Percentiles rank a stretch among this genome's conserved stretches.
These are phyloP conservation scores for Rhyacophila brunnea DNA, from an alignment of 1,140 invertebrate genomes.

Conservation along the genomic window DNA sequence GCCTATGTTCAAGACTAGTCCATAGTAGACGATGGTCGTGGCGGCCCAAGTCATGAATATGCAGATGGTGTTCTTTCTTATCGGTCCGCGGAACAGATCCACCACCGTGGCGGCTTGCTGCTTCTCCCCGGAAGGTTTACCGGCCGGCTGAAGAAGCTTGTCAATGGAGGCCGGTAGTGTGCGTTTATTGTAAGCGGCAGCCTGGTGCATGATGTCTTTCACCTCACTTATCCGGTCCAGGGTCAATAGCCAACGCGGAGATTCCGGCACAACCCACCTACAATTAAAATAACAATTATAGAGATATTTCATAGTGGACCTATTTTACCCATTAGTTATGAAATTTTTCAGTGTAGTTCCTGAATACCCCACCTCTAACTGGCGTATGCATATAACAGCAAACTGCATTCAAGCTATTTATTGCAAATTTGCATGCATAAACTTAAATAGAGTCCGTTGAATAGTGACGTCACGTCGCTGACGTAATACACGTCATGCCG, in stretches of 20 bases:
- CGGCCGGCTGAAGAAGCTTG: slow-evolving; percentile 55
- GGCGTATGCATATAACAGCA: no score
- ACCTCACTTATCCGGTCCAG: slow-evolving; percentile 70
- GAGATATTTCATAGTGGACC: background rate
- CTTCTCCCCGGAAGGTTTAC: slow-evolving; percentile 38
- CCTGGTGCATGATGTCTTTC: slow-evolving; percentile 64
- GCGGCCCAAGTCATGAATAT: slow-evolving; percentile 70
- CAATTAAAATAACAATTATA: slow-evolving; percentile 9
- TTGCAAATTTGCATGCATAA: no score
- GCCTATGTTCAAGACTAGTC: slow-evolving; percentile 67
- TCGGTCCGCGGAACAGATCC: slow-evolving; percentile 61
- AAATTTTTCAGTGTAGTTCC: no score
- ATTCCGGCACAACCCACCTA: slow-evolving; percentile 79
- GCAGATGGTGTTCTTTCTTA: slow-evolving; percentile 65
- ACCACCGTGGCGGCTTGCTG: slow-evolving; percentile 54
- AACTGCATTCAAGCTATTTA: no score
- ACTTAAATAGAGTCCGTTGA: no score
- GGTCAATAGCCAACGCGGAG: slow-evolving; percentile 78
- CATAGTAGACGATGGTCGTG: slow-evolving; percentile 73
- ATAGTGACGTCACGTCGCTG: no score
- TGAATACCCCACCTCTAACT: no score
- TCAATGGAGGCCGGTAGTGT: slow-evolving; percentile 62
- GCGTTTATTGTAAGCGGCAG: slow-evolving; percentile 64
- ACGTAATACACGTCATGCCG: no score
- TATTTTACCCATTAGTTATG: no score